Evolutionary conservation across 2,888 invertebrate species (phyloP).

Genomic region (Eupithecia subumbrata): DNA sequence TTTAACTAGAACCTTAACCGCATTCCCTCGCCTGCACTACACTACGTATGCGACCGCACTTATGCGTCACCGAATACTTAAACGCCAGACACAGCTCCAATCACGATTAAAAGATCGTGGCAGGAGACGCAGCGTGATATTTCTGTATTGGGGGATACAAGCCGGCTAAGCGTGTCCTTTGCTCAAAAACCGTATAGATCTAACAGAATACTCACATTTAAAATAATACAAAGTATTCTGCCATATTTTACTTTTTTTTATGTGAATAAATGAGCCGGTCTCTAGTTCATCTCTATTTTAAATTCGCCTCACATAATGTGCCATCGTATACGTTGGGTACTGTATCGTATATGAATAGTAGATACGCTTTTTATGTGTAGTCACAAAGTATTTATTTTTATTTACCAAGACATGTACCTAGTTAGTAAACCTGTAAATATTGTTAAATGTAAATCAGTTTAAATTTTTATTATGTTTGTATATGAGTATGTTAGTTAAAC

Average conservation of each 20-base stretch:
- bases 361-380: constrained; percentile 50
- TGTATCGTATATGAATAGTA: constrained; percentile 11
- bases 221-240: background rate
- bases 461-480: constrained; percentile 52
- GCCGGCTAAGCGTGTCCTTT: background rate
- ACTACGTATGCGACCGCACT: constrained; percentile 5
- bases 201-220: background rate
- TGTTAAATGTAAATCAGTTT: constrained; percentile 65
- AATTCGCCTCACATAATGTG: constrained; percentile 7
- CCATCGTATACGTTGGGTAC: constrained; percentile 16
- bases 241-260: background rate
- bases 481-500: constrained; percentile 46
- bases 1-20: constrained; percentile 62
- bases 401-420: constrained; percentile 51
- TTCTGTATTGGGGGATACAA: background rate
- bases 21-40: constrained; percentile 31
- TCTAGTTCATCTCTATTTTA: background rate
- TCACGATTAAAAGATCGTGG: background rate
- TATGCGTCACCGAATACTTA: background rate
- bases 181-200: background rate
- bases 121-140: background rate
- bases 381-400: constrained; percentile 56
- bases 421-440: constrained; percentile 61
- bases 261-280: background rate
- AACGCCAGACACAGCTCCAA: background rate